Evolutionary conservation across 2,113 vertebrate genomes (phyloP), one percentile per base, ranked within the genome.

Genomic region (Burhinus oedicnemus): DNA sequence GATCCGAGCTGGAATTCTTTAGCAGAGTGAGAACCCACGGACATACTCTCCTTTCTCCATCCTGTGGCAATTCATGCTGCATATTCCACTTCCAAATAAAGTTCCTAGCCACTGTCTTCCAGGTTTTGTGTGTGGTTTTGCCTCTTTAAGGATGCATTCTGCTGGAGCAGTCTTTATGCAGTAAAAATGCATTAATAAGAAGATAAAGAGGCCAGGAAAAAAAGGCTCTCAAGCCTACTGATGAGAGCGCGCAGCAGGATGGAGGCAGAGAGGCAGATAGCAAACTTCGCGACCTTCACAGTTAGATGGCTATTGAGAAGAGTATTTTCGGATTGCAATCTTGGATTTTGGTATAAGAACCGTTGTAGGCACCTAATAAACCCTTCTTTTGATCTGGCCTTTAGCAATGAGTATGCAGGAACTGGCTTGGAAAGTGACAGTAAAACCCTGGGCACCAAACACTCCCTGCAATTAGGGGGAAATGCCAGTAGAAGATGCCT

Each of bases 401-500:
- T 76, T 89, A 85, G 84, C 58, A 19, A 2, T 49, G 51, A 89
- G 22, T 65, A 54, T 65, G 49, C 44, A 90, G 70, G 70, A 91
- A 40, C 44, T 87, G 89, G 21, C 47, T 89, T 93, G 87, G 69
- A 61, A 87, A 96, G 62, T 38, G 80, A 61, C 80, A 84, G 74
- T 75, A 85, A 75, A 90, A 79, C 45, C 62, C 49, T 27, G 61
- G 74, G 66, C 90, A 85, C 36, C 3, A 4, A 96, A 82, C 40
- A 18, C 30, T 83, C 70, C 44, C 40, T 40, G 82, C 83, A 82
- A 25, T 87, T 91, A 82, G 40, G 30, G 52, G 75, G 57, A 93
- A 95, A 91, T 92, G 82, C 78, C 95, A 88, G 49, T 27, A 52
- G 87, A 64, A 61, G 71, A 91, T 80, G 71, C 66, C 86, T 94